Percentiles rank a stretch among this genome's conserved stretches.
These are phyloP conservation scores for Alligator mississippiensis DNA, from an alignment of 2,113 vertebrate species.

Conservation along the genomic window DNA sequence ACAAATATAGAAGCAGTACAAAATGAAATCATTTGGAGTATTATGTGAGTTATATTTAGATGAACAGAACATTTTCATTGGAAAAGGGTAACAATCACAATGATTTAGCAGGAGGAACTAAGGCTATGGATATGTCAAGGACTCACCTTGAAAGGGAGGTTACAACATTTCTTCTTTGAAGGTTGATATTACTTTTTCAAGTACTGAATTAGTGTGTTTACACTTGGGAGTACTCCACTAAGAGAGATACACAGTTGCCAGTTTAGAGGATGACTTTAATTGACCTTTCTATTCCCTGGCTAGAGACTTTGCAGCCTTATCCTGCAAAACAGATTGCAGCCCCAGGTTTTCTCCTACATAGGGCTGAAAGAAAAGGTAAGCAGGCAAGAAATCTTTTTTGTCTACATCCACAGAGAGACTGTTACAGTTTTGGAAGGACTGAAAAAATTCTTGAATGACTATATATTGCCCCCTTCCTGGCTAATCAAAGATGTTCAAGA, in stretches of 20 bases:
- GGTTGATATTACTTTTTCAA: neutral
- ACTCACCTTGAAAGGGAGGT: neutral
- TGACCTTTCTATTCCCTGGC: neutral
- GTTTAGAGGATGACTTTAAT: neutral
- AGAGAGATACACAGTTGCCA: accelerated
- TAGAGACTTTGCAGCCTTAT: neutral
- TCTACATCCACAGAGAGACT: neutral
- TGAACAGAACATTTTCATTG: neutral
- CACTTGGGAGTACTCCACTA: neutral
- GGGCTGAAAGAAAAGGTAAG: neutral
- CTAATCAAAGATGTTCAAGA: neutral
- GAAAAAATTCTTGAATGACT: neutral
- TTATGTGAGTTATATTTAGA: neutral
- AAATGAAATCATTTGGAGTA: neutral
- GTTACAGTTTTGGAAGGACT: neutral
- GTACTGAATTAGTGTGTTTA: neutral
- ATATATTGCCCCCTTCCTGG: neutral
- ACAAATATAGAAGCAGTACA: neutral
- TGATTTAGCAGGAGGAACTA: neutral
- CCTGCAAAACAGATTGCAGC: neutral
- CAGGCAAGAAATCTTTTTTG: neutral
- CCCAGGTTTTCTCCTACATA: neutral
- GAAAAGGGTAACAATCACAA: neutral
- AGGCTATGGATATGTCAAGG: neutral
- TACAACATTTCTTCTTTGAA: neutral